Base-by-base conservation (phyloP, 2,888 invertebrate species). In the Nephrotoma guestfalica region DNA sequence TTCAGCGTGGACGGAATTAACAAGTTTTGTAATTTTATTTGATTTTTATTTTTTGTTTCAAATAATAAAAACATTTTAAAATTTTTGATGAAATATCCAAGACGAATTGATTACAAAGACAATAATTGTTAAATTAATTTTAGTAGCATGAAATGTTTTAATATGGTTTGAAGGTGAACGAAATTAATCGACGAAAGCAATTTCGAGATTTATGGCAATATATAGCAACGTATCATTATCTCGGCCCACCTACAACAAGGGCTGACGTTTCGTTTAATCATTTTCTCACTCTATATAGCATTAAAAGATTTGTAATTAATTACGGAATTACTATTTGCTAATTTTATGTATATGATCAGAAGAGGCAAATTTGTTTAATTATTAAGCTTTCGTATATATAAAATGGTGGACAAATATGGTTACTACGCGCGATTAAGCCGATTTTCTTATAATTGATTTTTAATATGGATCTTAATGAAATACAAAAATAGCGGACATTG, bases 1-100 rank as follows among this genome's bases (percentile, higher is more conserved):
- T 84, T 84, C 42, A 84, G 84, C 84, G 84, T 84, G 84, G 84
- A 84, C 42, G 84, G 84, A 84, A 84, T 84, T 84, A 84, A 84
- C 84, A 84, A 84, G 84, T 84, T 41, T 41, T 84, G 6, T 41
- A 15, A 42, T 41, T 84, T 84, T 84, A 15, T 41, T 84, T 41
- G 30, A 30, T 84, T 84, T n/a, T 41, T 71, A 18, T 6, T 71
- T 6, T 71, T 13, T 71, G 6, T 71, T 41, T 41, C 41, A 30
- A 2, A 41, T 41, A 83, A 40, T 83, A 83, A 83, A 83, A 83
- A 40, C 9, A 51, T 51, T 51, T 51, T 15, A 30, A 71, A 71
- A 9, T 43, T 43, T 71, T 71, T 71, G 71, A 71, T 71, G 71
- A 30, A 71, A 30, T 18, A 71, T 71, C 71, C 71, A 71, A 71